A percentile compares a stretch with the other conserved stretches of the same genome.
Conservation (phyloP, 2,888 invertebrate species). For the Adelphocoris suturalis region DNA sequence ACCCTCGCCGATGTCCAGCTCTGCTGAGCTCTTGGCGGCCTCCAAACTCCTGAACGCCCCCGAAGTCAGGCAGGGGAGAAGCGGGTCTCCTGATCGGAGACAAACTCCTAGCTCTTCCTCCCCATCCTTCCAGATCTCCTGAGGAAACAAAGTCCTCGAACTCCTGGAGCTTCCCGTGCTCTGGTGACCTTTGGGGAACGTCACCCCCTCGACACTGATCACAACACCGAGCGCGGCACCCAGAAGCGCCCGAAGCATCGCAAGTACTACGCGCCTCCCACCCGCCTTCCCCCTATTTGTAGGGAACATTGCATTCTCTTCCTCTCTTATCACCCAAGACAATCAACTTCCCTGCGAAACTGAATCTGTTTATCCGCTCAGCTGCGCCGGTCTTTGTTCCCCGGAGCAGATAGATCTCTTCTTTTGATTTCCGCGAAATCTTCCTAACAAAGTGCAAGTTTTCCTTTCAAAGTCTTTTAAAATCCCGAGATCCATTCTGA, state of each 20-base stretch:
- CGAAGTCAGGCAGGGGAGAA: constrained; percentile 75
- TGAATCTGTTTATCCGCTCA: constrained; percentile 57
- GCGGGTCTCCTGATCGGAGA: constrained; percentile 71
- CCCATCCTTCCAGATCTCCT: constrained; percentile 37
- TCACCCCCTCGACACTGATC: constrained; percentile 11
- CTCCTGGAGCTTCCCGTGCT: not conserved
- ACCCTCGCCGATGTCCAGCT: constrained; percentile 60
- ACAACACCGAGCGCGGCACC: not conserved
- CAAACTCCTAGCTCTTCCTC: constrained; percentile 72
- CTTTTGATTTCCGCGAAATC: constrained; percentile 14
- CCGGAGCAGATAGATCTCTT: not conserved
- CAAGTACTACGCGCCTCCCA: not conserved
- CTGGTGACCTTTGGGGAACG: constrained; percentile 50
- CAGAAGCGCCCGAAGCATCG: constrained; percentile 38
- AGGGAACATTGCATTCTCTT: constrained; percentile 27
- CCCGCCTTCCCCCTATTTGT: constrained; percentile 8
- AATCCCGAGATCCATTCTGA: not conserved
- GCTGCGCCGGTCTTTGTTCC: constrained; percentile 29
- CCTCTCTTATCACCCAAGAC: constrained; percentile 3
- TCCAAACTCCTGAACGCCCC: constrained; percentile 72
- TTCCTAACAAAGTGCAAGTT: not conserved
- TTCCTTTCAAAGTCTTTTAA: not conserved
- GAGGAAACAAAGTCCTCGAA: constrained; percentile 15
- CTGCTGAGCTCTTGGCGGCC: constrained; percentile 64
- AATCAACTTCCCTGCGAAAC: constrained; percentile 60